phyloP scores from a whole-genome alignment of 2,113 vertebrate species.

The Numenius arquata region DNA sequence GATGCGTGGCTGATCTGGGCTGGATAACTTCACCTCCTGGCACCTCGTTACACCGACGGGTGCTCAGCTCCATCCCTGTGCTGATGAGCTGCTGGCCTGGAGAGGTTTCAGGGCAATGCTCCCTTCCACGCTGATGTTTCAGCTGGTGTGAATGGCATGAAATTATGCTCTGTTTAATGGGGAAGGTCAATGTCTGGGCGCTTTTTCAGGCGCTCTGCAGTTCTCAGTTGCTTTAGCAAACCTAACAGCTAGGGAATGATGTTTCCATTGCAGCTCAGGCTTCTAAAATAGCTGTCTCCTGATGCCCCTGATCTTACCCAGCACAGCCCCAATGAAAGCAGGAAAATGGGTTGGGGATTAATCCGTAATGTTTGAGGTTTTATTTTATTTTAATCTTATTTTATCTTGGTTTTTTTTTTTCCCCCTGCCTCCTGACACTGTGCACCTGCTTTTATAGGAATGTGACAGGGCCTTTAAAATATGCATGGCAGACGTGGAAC shows the following conservation, averaged over 20 bases:
- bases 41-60: accelerated
- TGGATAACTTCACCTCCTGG: not conserved
- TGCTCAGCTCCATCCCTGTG: accelerated
- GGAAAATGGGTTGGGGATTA: not conserved
- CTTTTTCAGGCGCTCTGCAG: not conserved
- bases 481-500: not conserved
- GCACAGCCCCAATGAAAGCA: not conserved
- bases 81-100: not conserved
- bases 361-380: not conserved
- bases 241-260: not conserved
- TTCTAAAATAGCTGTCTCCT: not conserved
- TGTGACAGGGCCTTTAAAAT: not conserved
- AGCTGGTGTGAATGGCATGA: not conserved
- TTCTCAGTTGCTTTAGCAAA: not conserved
- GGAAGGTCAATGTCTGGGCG: not conserved
- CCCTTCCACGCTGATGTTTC: not conserved
- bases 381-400: not conserved
- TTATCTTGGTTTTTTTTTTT: not conserved
- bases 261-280: not conserved
- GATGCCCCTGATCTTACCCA: not conserved
- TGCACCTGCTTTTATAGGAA: not conserved
- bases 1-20: not conserved
- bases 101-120: accelerated
- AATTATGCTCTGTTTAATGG: not conserved
- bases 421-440: not conserved